Evolutionary conservation across 2,113 vertebrate species (phyloP), one percentile per base, ranked within the genome.

Genomic region (Echinops telfairi): DNA sequence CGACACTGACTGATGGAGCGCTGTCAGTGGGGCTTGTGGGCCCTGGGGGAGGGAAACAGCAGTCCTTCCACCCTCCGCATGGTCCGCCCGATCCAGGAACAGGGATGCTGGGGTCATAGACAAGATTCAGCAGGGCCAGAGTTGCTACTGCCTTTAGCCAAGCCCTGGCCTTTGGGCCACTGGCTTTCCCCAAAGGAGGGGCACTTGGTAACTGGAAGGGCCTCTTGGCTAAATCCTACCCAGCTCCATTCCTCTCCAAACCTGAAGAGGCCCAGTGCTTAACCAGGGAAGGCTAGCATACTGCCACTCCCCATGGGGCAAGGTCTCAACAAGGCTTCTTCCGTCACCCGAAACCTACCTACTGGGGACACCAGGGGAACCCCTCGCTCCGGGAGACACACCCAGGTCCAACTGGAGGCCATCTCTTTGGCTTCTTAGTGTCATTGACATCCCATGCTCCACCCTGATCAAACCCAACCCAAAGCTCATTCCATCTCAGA

Each of bases 261-360:
- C 62, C n/a, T 87, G 40, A 88, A 89, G 70, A 89, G 70, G 47
- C 3, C 14, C 36, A 75, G 19, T 5, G 27, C 75, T 70, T 84
- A 64, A 64, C 47, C 40, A 87, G 86, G 75, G 75, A 83, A n/a
- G 75, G 75, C 64, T 88, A 86, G 47, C 29, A 75, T 23, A 70
- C 47, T 40, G 83, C 19, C 75, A 31, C 78, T 36, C 62, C 68
- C 64, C 19, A n/a, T 15, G 17, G 19, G 38, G 19, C 71, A 40
- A 60, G 40, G 79, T 19, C 80, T 66, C 83, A 38, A 73, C 78
- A 64, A 94, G 53, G 53, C 40, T 66, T 57, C 27, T 29, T 81
- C 40, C 58, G 33, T 77, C 22, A 38, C 16, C 22, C 90, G 71
- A 90, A 33, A 53, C 40, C 22, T 31, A 27, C 38, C 27, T 95